Base-by-base conservation (phyloP, 2,113 vertebrate species). In the Rutilus rutilus region DNA sequence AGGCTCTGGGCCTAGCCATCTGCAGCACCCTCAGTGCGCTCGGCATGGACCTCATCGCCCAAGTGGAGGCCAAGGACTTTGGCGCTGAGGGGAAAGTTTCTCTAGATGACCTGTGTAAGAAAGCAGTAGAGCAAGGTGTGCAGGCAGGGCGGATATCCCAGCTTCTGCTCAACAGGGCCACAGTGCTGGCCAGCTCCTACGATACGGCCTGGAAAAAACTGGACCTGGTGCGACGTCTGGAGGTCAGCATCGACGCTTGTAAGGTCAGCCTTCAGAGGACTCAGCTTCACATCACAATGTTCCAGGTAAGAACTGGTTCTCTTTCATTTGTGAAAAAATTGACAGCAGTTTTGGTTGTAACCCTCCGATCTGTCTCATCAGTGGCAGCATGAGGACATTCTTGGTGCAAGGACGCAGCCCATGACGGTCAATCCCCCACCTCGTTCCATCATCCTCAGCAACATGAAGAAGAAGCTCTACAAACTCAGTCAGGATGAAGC, bases 381-480 rank as follows among this genome's bases (percentile, higher is more conserved):
- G 98, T 99, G 98, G 98, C 98, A 99, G 86, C 98, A 99, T 0
- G 98, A 99, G 89, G 98, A 99, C 82, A 93, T 98, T 10, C 96
- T 99, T 65, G 97, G 97, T 69, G 95, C 93, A 59, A 95, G 94
- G 14, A 97, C 95, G 39, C 98, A 98, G 90, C 95, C 97, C 4
- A 93, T 98, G 87, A 96, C 97, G 1, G 96, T 98, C 82, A 98
- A 95, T 71, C 95, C 97, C 23, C 97, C 97, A 2, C 97, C 97
- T 65, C 97, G 98, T 0, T 95, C 98, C 33, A 96, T 97, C 82
- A 98, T 99, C 91, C 93, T 99, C 87, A 95, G 95, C 92, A 99
- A 95, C 92, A 97, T 99, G 97, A 99, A 99, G 89, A 99, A 99
- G 95, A 99, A 99, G 89, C 95, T 99, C 42, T 98, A 99, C 82